Evolutionary conservation across 64 coral and sea anemone genomes (phyloP), one percentile per base, ranked within the genome.

Genomic region (Astreopora myriophthalma): DNA sequence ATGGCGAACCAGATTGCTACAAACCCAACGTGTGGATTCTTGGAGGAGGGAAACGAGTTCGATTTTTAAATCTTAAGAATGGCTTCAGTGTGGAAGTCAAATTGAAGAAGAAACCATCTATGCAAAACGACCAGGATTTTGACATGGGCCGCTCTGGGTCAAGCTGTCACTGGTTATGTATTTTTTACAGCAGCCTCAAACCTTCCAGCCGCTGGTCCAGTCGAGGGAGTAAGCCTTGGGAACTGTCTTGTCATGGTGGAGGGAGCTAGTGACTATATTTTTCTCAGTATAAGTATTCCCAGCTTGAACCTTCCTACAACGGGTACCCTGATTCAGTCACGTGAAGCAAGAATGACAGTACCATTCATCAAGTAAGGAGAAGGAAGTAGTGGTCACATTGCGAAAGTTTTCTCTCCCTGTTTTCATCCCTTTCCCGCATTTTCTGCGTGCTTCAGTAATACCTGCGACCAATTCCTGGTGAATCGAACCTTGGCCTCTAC

Each of bases 81-180:
- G 75, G 75, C 7, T 79, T 79, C 44, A 79, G 75, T 55, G 75
- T 79, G 31, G 75, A 79, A 26, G 75, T 79, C 6, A 79, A 55
- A 79, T 55, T 79, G 75, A 79, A 48, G 40, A 42, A 42, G 74
- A 76, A 30, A 55, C 17, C 42, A 5, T 46, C 42, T 3, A 55
- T 55, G 49, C 2, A 55, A 55, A 16, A 0, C 16, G 16, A 44
- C 39, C 39, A 10, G 39, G 39, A 44, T 3, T 17, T 55, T 14
- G 17, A 55, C 52, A 33, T 82, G 52, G 31, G n/a, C 79, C 7
- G 0, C 16, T 29, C 55, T 64, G 52, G 24, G 7, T 10, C 17
- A 58, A 3, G 17, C 32, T 3, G 34, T 82, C 8, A 1, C 17
- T 12, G 49, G 16, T 20, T 55, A 14, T 0, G 2, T 14, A 55